phyloP scores from a whole-genome alignment of 2,797 vertebrate species.

The Scarus forsteni region DNA sequence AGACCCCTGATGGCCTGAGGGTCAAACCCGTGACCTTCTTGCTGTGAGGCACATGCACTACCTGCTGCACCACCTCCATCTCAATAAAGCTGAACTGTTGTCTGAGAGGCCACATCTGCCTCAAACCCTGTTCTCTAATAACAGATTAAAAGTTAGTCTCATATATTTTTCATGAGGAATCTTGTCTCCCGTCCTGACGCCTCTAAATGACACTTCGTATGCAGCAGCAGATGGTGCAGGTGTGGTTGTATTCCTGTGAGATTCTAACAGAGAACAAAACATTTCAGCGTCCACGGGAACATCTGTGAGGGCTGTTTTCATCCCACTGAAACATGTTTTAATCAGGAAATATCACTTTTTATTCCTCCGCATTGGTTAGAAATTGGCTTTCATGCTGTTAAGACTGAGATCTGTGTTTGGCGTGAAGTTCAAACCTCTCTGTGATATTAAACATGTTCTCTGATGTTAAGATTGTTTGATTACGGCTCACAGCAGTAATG shows the following conservation, averaged over 20 bases:
- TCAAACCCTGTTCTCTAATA: neutral
- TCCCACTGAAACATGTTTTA: neutral
- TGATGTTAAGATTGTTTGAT: too few species aligned
- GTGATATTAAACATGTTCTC: too few species aligned
- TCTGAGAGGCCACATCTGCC: neutral
- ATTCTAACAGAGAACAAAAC: neutral
- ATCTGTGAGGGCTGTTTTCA: conserved; percentile 4
- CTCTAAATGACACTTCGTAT: neutral
- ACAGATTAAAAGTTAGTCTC: neutral
- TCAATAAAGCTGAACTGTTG: too few species aligned
- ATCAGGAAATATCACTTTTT: neutral
- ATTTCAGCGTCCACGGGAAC: neutral
- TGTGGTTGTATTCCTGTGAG: conserved; percentile 12
- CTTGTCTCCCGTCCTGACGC: neutral
- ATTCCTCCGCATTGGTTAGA: neutral
- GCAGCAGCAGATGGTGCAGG: conserved; percentile 23
- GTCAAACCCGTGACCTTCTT: too few species aligned
- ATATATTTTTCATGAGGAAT: neutral
- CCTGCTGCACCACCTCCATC: too few species aligned
- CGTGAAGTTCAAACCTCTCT: too few species aligned
- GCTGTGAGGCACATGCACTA: too few species aligned
- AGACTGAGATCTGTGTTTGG: too few species aligned
- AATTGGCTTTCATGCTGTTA: too few species aligned
- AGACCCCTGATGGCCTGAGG: too few species aligned
- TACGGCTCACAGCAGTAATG: too few species aligned